A percentile compares a stretch with the other conserved stretches of the same genome.
Evolutionary conservation across 2,888 invertebrate species (phyloP).

Genomic region (Meandrusa payeni): DNA sequence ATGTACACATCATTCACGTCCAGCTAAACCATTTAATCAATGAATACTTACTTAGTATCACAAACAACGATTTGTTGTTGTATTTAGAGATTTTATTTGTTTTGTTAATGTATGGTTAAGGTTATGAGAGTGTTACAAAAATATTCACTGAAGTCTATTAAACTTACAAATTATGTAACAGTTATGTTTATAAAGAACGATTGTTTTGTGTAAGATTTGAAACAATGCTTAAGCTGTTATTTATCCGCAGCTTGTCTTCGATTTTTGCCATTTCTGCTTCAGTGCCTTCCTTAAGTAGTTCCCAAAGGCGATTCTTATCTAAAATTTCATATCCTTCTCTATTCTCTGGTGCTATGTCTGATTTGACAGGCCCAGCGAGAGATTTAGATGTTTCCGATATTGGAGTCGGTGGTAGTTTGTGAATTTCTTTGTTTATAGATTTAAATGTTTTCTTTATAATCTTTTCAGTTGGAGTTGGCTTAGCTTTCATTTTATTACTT

Average conservation of each 20-base stretch:
- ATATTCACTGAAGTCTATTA: constrained; percentile 73
- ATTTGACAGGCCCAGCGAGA: constrained; percentile 47
- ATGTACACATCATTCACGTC: constrained; percentile 61
- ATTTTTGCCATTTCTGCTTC: constrained; percentile 52
- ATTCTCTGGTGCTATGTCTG: constrained; percentile 68
- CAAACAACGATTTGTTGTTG: constrained; percentile 61
- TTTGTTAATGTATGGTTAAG: constrained; percentile 27
- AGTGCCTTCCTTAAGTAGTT: constrained; percentile 80
- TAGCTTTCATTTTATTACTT: constrained; percentile 54
- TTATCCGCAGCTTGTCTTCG: constrained; percentile 59
- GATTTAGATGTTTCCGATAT: constrained; percentile 74
- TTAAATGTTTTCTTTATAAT: constrained; percentile 55
- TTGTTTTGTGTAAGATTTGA: constrained; percentile 55
- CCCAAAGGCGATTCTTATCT: constrained; percentile 82
- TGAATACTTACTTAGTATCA: constrained; percentile 57
- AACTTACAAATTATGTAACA: constrained; percentile 73
- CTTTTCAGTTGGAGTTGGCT: constrained; percentile 42
- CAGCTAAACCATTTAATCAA: constrained; percentile 47
- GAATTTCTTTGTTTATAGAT: constrained; percentile 76
- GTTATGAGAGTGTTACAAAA: constrained; percentile 56
- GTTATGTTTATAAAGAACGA: constrained; percentile 71
- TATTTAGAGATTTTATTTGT: constrained; percentile 27
- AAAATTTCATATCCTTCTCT: constrained; percentile 79
- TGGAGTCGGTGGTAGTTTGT: constrained; percentile 68
- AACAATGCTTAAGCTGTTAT: constrained; percentile 55